Evolutionary conservation across 2,797 vertebrate genomes (phyloP).

Genomic region (Delichon dasypus): DNA sequence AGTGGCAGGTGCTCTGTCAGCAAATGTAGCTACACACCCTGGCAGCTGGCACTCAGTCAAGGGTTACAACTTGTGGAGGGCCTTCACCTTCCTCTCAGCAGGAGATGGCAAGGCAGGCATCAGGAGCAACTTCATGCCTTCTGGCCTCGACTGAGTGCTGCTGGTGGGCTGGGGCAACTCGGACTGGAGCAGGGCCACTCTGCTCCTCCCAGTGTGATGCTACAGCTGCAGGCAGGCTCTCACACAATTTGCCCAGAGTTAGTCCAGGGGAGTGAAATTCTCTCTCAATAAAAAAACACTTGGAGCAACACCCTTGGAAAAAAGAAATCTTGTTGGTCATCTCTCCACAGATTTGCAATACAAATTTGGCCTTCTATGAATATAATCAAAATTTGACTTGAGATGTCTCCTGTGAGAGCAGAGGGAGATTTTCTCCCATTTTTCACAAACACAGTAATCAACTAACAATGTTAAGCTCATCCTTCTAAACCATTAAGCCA

Average conservation of each 20-base stretch:
- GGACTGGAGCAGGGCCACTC: too few species aligned
- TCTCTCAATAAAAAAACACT: not conserved
- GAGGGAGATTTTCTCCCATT: not conserved
- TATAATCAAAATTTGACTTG: not conserved
- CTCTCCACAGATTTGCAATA: not conserved
- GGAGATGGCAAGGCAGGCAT: too few species aligned
- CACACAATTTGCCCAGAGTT: accelerated
- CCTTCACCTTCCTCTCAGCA: not conserved
- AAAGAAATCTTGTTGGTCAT: not conserved
- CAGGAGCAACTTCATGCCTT: too few species aligned
- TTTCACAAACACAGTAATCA: not conserved
- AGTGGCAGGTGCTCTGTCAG: accelerated
- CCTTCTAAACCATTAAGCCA: not conserved
- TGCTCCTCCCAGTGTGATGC: not conserved
- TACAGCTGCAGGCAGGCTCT: not conserved
- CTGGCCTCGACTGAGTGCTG: accelerated
- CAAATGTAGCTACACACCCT: not conserved
- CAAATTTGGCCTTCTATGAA: not conserved
- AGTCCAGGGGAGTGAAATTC: not conserved
- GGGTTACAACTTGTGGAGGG: too few species aligned
- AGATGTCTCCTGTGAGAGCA: not conserved
- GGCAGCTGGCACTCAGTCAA: accelerated
- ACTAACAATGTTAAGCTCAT: not conserved
- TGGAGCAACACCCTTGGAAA: too few species aligned
- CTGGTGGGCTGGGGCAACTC: accelerated